phyloP scores from a whole-genome alignment of 1,140 invertebrate genomes.

The Ruditapes philippinarum region DNA sequence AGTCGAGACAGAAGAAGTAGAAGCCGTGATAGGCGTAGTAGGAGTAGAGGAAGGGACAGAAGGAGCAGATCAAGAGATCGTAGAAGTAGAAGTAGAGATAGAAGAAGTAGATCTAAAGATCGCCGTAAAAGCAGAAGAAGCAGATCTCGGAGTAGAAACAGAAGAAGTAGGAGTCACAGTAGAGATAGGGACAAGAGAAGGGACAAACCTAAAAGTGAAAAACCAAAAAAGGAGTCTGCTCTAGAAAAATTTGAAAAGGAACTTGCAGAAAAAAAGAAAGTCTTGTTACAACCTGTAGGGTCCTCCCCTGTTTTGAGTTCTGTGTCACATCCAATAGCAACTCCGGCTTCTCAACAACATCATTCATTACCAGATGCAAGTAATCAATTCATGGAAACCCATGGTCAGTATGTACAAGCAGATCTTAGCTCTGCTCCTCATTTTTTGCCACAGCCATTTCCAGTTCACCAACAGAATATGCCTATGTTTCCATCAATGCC shows the following conservation, averaged over 20 bases:
- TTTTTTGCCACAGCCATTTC: constrained; percentile 60
- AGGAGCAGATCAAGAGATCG: constrained; percentile 63
- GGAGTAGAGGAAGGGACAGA: constrained; percentile 63
- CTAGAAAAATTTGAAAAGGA: constrained; percentile 69
- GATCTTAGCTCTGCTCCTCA: constrained; percentile 22
- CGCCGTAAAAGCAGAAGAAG: constrained; percentile 41
- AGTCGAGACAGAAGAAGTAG: constrained; percentile 48
- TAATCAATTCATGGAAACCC: neutral
- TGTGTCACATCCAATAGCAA: neutral
- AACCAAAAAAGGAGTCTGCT: constrained; percentile 64
- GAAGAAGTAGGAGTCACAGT: constrained; percentile 58
- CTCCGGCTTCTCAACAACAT: neutral
- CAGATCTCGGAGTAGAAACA: constrained; percentile 49
- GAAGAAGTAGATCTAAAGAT: constrained; percentile 49
- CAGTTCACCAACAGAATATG: constrained; percentile 43
- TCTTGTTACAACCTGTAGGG: constrained; percentile 52
- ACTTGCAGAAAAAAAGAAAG: constrained; percentile 62
- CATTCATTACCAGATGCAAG: neutral
- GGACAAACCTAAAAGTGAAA: constrained; percentile 54
- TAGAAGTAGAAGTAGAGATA: constrained; percentile 65
- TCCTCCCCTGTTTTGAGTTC: neutral
- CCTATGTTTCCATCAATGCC: constrained; percentile 32
- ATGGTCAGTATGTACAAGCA: neutral
- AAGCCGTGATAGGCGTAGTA: constrained; percentile 39
- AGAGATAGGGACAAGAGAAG: constrained; percentile 47